These are phyloP conservation scores for Lithosia quadra DNA, from an alignment of 2,888 invertebrate genomes.

Conservation along the genomic window DNA sequence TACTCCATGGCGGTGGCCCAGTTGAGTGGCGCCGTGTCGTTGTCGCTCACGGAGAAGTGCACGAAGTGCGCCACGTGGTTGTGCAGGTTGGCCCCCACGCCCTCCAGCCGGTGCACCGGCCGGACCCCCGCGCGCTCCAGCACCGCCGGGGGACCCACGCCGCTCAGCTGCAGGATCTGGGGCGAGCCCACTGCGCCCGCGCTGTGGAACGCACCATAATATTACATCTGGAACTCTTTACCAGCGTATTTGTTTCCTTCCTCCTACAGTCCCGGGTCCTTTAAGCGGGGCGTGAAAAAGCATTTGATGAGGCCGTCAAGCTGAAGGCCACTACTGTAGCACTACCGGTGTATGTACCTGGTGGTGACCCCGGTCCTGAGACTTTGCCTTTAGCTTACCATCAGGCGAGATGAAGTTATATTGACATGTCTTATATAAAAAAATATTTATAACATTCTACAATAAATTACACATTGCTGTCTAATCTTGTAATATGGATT, in stretches of 20 bases:
- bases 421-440: too few species aligned
- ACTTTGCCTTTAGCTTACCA: too few species aligned
- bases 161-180: constrained; percentile 96
- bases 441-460: too few species aligned
- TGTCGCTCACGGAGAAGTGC: constrained; percentile 93
- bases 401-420: too few species aligned
- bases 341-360: too few species aligned
- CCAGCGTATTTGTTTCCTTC: too few species aligned
- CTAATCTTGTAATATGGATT: not conserved
- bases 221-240: too few species aligned
- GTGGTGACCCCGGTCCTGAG: too few species aligned
- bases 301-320: too few species aligned
- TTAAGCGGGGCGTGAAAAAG: too few species aligned
- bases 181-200: constrained; percentile 97
- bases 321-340: too few species aligned
- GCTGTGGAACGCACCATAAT: constrained; percentile 62
- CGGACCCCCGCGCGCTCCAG: constrained; percentile 89
- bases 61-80: constrained; percentile 94
- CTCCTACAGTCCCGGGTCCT: too few species aligned
- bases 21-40: constrained; percentile 94
- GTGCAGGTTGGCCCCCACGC: constrained; percentile 94
- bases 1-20: constrained; percentile 98
- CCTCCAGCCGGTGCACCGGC: constrained; percentile 90
- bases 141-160: constrained; percentile 93
- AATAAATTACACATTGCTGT: not conserved